phyloP scores from a whole-genome alignment of 2,797 vertebrate genomes.

The Pangasius krempfi region DNA sequence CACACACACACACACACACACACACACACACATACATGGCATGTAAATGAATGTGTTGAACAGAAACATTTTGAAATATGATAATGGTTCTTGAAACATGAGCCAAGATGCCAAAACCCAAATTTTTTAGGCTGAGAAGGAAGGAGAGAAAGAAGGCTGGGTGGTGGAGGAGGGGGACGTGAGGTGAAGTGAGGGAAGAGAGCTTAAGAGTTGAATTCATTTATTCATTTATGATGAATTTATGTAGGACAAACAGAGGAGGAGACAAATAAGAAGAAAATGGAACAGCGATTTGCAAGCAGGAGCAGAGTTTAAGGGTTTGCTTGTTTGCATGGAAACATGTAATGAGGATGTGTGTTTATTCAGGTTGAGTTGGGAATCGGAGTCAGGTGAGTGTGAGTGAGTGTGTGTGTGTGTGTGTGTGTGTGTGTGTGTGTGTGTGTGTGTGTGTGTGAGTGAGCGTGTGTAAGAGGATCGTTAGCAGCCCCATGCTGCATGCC shows the following conservation, averaged over 20 bases:
- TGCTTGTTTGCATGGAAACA: constrained; percentile 31
- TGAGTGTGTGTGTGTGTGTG: constrained; percentile 18
- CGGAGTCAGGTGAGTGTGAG: not conserved
- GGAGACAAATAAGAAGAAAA: not conserved
- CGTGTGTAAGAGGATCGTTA: constrained; percentile 1
- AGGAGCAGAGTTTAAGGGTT: not conserved
- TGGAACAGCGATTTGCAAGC: not conserved
- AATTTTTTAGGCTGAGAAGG: constrained; percentile 49
- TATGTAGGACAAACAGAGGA: not conserved
- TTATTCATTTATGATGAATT: constrained; percentile 33
- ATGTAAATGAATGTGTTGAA: constrained; percentile 13
- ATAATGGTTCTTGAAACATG: constrained; percentile 51
- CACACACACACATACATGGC: constrained; percentile 14
- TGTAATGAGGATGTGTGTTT: constrained; percentile 12
- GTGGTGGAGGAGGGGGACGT: not conserved
- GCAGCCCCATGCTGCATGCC: constrained; percentile 37
- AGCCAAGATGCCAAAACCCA: constrained; percentile 47
- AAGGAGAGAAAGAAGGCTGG: constrained; percentile 32
- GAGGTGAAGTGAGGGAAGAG: constrained; percentile 25
- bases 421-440: constrained; percentile 18
- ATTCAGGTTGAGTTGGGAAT: constrained; percentile 31
- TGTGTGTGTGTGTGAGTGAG: not conserved
- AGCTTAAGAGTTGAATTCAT: constrained; percentile 32
- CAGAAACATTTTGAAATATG: constrained; percentile 43
- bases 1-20: constrained; percentile 14